Evolutionary conservation across 2,113 vertebrate species (phyloP).

Genomic region (Rhea americana): DNA sequence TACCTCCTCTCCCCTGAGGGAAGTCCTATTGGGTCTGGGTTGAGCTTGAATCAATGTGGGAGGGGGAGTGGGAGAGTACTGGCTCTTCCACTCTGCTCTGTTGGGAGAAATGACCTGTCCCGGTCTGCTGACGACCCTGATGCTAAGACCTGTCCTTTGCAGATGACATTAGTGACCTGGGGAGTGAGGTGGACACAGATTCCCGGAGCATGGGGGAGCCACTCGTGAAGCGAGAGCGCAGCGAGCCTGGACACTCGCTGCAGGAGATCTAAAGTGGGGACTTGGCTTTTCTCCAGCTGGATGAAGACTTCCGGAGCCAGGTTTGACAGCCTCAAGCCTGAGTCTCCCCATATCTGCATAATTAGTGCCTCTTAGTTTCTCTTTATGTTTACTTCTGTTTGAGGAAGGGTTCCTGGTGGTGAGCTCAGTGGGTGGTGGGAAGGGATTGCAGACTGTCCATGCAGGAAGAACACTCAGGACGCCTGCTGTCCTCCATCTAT

Average conservation of each 20-base stretch:
- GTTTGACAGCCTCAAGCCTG: neutral
- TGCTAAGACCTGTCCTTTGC: constrained; percentile 54
- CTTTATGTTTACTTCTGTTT: constrained; percentile 44
- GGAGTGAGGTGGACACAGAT: constrained; percentile 74
- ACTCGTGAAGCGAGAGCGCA: constrained; percentile 89
- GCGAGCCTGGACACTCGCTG: constrained; percentile 87
- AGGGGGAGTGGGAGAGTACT: neutral
- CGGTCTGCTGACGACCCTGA: fast-evolving
- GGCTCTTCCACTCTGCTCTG: neutral
- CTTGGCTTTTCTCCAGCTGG: neutral
- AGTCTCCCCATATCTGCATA: neutral
- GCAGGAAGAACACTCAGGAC: neutral
- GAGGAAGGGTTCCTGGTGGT: neutral
- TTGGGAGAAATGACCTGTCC: neutral
- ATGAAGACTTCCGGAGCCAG: neutral
- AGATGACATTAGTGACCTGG: constrained; percentile 85
- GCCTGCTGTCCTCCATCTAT: neutral
- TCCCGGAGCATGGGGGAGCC: constrained; percentile 80
- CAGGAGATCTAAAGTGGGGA: constrained; percentile 84
- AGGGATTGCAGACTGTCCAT: fast-evolving
- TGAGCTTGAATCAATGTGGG: neutral
- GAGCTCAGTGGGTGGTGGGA: neutral
- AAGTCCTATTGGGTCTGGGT: neutral
- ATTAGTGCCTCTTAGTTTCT: constrained; percentile 69
- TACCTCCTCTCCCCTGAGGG: constrained; percentile 47